These are phyloP conservation scores for Agrotis ipsilon DNA, from an alignment of 2,888 invertebrate genomes.

Conservation along the genomic window DNA sequence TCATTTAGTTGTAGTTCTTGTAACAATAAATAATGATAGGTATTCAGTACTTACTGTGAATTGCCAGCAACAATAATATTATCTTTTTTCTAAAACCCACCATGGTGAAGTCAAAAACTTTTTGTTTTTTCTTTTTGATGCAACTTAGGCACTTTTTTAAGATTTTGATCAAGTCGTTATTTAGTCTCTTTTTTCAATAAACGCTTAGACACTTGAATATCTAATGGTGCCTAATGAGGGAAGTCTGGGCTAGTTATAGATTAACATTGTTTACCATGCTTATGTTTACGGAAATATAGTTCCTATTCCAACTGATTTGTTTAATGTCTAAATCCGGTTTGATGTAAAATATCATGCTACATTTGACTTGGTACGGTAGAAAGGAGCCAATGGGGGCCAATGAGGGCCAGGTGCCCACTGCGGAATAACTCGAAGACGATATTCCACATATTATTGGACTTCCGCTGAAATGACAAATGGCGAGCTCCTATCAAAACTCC, in stretches of 20 bases:
- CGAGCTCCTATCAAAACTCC: no score
- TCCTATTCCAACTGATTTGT: slow-evolving; percentile 12
- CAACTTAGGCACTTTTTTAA: neutral
- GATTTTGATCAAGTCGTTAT: no score
- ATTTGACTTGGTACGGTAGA: neutral
- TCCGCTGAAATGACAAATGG: no score
- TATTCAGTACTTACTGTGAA: slow-evolving; percentile 33
- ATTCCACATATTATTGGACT: no score
- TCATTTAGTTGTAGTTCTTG: no score
- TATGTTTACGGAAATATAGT: slow-evolving; percentile 13
- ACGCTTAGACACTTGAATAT: neutral
- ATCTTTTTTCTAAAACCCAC: neutral
- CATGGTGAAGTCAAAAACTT: slow-evolving; percentile 23
- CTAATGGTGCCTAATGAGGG: slow-evolving; percentile 1
- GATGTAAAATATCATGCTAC: neutral
- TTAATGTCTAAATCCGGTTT: slow-evolving; percentile 5
- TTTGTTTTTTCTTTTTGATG: no score
- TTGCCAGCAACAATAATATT: slow-evolving; percentile 26
- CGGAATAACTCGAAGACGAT: no score
- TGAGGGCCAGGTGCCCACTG: no score
- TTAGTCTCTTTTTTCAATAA: neutral
- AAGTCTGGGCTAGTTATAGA: neutral
- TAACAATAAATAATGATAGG: neutral
- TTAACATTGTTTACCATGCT: slow-evolving; percentile 14
- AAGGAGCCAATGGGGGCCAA: neutral